phyloP scores from a whole-genome alignment of 1,140 invertebrate species.

The Drosophila burlai region DNA sequence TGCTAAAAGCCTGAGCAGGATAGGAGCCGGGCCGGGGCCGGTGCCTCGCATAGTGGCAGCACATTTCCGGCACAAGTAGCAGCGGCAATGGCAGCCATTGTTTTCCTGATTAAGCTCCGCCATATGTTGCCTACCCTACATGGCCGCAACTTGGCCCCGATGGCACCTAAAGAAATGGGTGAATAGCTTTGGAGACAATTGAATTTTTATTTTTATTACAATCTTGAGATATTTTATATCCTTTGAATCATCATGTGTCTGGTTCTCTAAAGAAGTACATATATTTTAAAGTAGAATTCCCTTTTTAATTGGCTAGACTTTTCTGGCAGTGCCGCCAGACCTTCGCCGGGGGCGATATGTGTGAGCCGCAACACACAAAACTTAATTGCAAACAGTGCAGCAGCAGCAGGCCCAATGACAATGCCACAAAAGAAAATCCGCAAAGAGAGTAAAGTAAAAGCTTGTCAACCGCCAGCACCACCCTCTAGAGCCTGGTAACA shows the following conservation, averaged over 20 bases:
- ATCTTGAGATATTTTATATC: neutral
- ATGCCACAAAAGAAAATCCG: constrained; percentile 54
- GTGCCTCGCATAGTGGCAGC: constrained; percentile 32
- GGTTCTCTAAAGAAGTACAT: neutral
- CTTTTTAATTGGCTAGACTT: neutral
- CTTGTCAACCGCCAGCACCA: constrained; percentile 40
- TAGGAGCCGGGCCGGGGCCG: neutral
- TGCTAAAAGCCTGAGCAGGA: constrained; percentile 37
- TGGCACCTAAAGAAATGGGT: constrained; percentile 11
- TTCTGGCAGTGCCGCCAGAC: neutral
- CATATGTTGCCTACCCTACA: constrained; percentile 57
- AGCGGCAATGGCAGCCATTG: constrained; percentile 55
- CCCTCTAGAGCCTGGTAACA: neutral
- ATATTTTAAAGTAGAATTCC: neutral
- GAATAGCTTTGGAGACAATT: neutral
- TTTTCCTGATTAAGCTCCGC: constrained; percentile 66
- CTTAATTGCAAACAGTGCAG: constrained; percentile 74
- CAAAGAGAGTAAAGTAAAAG: constrained; percentile 55
- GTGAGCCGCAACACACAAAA: constrained; percentile 58
- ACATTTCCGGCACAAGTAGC: constrained; percentile 60
- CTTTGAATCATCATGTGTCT: neutral
- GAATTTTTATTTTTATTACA: neutral
- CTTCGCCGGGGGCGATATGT: constrained; percentile 37
- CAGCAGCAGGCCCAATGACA: constrained; percentile 41
- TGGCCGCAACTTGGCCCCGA: constrained; percentile 9